Evolutionary conservation across 2,797 vertebrate genomes (phyloP), one percentile per base, ranked within the genome.

Genomic region (Chiroxiphia lanceolata): DNA sequence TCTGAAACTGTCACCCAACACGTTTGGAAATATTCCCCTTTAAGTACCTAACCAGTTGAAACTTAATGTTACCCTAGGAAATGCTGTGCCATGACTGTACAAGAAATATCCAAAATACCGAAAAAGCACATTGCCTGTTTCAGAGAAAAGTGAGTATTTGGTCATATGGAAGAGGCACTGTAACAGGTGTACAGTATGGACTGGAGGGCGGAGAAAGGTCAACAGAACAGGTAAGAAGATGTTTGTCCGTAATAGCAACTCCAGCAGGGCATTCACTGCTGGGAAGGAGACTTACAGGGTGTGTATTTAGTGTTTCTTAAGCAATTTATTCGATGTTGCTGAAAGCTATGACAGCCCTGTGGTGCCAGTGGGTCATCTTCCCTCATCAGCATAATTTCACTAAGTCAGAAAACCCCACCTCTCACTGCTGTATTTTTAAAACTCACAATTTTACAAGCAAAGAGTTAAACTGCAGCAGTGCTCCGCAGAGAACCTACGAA

Each of bases 401-500:
- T 21, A 44, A 21, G 9, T 67, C 86, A 44, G 44, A 50, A 53
- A 76, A 23, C 21, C 26, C 86, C 89, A 69, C 70, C n/a, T 51
- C 61, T 83, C 44, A 14, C 67, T 13, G 78, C 91, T 25, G 23
- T 54, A 45, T 67, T 90, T 84, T 90, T 59, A 89, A 89, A 53
- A 65, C 77, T 93, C 94, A 87, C 90, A 51, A 54, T 67, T 90
- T 88, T 18, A 85, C 87, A 96, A 95, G 95, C 92, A 45, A 91
- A 91, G 69, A 91, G 60, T 89, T 91, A 90, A 95, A 86, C 61
- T 88, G 93, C 94, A 92, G 92, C 80, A 89, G 82, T 91, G 93
- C 89, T 94, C 96, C 0, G 44, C 93, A 89, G 83, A 88, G 96
- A 96, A 97, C 88, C 94, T 94, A 96, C 85, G 75, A 96, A 97